Conservation (phyloP, 2,797 vertebrate species). For the Halcyon leucocephala region DNA sequence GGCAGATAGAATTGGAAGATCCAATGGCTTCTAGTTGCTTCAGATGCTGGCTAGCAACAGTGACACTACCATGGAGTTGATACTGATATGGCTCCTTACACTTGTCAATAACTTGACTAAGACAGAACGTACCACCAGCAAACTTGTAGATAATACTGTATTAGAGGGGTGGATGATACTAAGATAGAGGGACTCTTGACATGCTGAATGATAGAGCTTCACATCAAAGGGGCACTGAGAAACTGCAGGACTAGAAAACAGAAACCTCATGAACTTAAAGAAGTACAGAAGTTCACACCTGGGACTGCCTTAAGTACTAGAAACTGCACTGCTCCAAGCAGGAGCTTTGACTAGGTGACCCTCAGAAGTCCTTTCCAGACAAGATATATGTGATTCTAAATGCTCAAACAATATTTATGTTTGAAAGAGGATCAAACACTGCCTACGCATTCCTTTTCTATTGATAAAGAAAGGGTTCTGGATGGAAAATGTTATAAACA, state of each 20-base stretch:
- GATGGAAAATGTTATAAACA: background rate
- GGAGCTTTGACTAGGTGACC: background rate
- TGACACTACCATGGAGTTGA: background rate
- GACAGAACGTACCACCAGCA: no score
- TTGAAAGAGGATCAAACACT: background rate
- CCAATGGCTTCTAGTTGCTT: background rate
- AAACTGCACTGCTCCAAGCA: background rate
- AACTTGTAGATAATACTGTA: no score
- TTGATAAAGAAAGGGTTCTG: background rate
- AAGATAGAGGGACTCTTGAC: background rate
- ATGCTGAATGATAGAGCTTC: background rate
- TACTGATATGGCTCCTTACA: background rate
- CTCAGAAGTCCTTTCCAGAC: background rate
- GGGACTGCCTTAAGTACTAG: background rate
- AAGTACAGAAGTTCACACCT: background rate
- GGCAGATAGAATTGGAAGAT: background rate
- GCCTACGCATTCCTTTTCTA: background rate
- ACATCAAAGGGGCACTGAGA: background rate
- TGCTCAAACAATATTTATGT: background rate
- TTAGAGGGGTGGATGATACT: background rate
- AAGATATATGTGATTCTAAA: background rate
- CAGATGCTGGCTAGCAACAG: background rate
- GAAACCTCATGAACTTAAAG: background rate
- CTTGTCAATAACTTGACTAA: background rate
- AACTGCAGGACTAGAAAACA: background rate